Evolutionary conservation across 2,888 invertebrate genomes (phyloP).

Genomic region (Epicampocera succincta): DNA sequence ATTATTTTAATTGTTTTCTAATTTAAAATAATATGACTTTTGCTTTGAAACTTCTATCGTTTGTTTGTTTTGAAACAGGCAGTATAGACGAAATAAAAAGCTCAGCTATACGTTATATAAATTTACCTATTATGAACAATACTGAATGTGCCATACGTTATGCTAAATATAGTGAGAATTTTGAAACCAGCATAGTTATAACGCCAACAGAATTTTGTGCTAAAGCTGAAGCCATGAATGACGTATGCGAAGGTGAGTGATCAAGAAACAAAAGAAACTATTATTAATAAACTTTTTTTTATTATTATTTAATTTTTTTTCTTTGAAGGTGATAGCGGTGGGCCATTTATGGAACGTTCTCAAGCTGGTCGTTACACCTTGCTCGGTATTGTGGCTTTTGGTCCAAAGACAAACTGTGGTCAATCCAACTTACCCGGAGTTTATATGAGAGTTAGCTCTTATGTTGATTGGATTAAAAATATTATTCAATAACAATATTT

Average conservation of each 20-base stretch:
- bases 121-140: slow-evolving; percentile 81
- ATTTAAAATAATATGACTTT: background rate
- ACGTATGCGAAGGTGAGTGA: slow-evolving; percentile 80
- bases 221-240: slow-evolving; percentile 80
- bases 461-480: slow-evolving; percentile 84
- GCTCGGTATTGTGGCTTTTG: slow-evolving; percentile 85
- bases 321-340: slow-evolving; percentile 84
- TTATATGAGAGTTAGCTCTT: slow-evolving; percentile 84
- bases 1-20: slow-evolving; percentile 12
- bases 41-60: too few relatives aligned
- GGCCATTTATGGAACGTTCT: slow-evolving; percentile 80
- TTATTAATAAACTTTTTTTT: too few relatives aligned
- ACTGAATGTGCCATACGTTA: slow-evolving; percentile 80
- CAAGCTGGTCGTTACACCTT: slow-evolving; percentile 75
- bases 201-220: slow-evolving; percentile 80
- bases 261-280: too few relatives aligned
- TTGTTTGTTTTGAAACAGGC: slow-evolving; percentile 50
- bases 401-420: slow-evolving; percentile 85
- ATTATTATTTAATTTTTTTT: background rate
- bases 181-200: slow-evolving; percentile 81
- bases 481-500: slow-evolving; percentile 70
- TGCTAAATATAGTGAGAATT: slow-evolving; percentile 80
- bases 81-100: slow-evolving; percentile 31
- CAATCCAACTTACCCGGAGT: slow-evolving; percentile 85
- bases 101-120: slow-evolving; percentile 80